Evolutionary conservation across 2,797 vertebrate species (phyloP).

Genomic region (Eurystomus glaucurus): DNA sequence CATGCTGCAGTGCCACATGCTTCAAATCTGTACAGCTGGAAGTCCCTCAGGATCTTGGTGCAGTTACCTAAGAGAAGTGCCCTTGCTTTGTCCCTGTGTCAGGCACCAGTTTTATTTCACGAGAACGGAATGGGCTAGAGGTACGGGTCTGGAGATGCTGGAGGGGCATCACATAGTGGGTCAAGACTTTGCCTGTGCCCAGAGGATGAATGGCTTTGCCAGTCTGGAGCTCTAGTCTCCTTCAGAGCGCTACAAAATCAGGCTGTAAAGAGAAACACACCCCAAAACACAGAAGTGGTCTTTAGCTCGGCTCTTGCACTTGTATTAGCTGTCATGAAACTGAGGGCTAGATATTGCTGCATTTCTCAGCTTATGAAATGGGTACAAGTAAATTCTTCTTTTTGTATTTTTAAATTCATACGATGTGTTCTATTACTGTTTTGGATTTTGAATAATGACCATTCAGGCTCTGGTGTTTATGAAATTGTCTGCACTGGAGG

Average conservation of each 20-base stretch:
- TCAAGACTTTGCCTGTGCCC: neutral
- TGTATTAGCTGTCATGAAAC: slow-evolving; percentile 37
- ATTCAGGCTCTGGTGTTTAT: slow-evolving; percentile 39
- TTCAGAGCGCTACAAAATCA: neutral
- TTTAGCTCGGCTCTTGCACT: neutral
- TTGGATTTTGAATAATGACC: slow-evolving; percentile 65
- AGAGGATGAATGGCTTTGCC: neutral
- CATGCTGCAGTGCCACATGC: accelerated
- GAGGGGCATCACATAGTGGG: accelerated
- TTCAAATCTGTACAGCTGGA: neutral
- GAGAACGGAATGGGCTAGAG: neutral
- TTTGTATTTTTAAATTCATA: neutral
- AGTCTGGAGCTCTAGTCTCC: accelerated
- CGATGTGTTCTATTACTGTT: slow-evolving; percentile 27
- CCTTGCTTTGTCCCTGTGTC: accelerated
- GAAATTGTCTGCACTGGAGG: slow-evolving; percentile 46
- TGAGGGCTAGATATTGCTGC: slow-evolving; percentile 23
- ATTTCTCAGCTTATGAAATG: slow-evolving; percentile 21
- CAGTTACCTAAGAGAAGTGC: neutral
- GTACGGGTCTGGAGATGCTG: neutral
- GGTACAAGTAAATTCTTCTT: neutral
- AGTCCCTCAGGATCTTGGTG: neutral
- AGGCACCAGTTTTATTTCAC: neutral
- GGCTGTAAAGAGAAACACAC: neutral
- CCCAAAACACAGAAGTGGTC: neutral